phyloP scores from a whole-genome alignment of 2,888 invertebrate genomes.

The Pyrgus malvae region DNA sequence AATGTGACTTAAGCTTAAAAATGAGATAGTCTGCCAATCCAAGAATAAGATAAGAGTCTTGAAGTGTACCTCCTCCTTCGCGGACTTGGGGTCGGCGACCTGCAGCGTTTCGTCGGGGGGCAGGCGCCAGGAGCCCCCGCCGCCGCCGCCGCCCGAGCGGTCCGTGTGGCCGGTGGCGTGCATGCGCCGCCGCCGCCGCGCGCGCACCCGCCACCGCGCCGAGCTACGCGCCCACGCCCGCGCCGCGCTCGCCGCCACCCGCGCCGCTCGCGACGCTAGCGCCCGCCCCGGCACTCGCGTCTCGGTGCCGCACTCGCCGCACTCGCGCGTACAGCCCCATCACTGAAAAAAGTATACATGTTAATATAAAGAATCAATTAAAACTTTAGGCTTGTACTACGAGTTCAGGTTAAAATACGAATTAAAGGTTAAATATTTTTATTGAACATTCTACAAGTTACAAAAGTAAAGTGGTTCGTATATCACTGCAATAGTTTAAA shows the following conservation, averaged over 20 bases:
- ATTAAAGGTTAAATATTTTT: too few relatives aligned
- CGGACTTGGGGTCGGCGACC: slow-evolving; percentile 91
- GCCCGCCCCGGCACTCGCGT: slow-evolving; percentile 46
- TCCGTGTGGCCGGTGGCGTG: slow-evolving; percentile 94
- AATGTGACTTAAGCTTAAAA: too few relatives aligned
- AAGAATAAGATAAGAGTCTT: too few relatives aligned
- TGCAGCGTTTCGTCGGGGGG: slow-evolving; percentile 96
- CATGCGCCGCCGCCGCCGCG: slow-evolving; percentile 86
- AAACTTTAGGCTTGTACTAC: too few relatives aligned
- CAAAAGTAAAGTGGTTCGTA: too few relatives aligned
- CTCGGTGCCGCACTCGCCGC: slow-evolving; percentile 43
- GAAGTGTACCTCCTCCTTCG: slow-evolving; percentile 85
- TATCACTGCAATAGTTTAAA: too few relatives aligned
- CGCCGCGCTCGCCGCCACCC: slow-evolving; percentile 41
- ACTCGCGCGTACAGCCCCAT: slow-evolving; percentile 55
- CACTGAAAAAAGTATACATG: slow-evolving; percentile 41
- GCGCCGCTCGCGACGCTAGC: slow-evolving; percentile 37
- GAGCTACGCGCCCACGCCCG: slow-evolving; percentile 68
- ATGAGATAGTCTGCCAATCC: too few relatives aligned
- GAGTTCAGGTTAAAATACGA: too few relatives aligned
- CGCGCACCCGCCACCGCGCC: slow-evolving; percentile 84
- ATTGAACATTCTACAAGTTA: too few relatives aligned
- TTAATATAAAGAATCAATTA: slow-evolving; percentile 23
- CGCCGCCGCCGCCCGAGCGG: slow-evolving; percentile 87
- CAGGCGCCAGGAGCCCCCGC: slow-evolving; percentile 91